Conservation (phyloP, 2,888 invertebrate genomes). For the Oegoconia quadripuncta region DNA sequence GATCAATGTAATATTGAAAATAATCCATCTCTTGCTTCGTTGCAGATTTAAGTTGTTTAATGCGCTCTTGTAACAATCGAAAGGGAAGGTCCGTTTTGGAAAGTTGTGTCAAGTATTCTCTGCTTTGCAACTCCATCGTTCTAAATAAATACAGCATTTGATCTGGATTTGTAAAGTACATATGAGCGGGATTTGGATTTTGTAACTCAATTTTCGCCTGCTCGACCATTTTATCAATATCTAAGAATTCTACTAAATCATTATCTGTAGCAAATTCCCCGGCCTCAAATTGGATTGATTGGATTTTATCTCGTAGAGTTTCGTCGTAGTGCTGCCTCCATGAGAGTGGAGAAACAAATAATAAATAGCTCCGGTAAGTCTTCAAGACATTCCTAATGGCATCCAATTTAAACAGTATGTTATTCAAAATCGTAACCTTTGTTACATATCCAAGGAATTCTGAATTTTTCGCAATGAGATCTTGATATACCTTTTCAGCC, state of each 20-base stretch:
- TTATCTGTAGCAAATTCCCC: conserved; percentile 61
- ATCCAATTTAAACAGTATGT: conserved; percentile 64
- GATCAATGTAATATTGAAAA: conserved; percentile 65
- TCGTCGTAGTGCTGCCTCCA: conserved; percentile 67
- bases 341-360: conserved; percentile 62
- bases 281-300: conserved; percentile 60
- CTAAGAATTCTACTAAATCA: conserved; percentile 59
- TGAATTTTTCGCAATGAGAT: conserved; percentile 50
- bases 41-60: conserved; percentile 49
- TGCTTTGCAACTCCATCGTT: conserved; percentile 68
- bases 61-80: conserved; percentile 48
- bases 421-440: conserved; percentile 54
- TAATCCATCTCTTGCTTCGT: conserved; percentile 63
- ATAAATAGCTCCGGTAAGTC: conserved; percentile 59
- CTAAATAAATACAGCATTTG: conserved; percentile 66
- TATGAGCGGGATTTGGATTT: conserved; percentile 44
- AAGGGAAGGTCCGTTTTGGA: conserved; percentile 58
- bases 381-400: conserved; percentile 60
- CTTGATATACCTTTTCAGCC: conserved; percentile 52
- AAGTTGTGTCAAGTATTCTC: conserved; percentile 64
- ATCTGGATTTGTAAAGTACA: conserved; percentile 53
- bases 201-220: conserved; percentile 52
- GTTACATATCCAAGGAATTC: conserved; percentile 58
- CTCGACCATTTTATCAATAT: conserved; percentile 65
- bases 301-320: conserved; percentile 44